These are phyloP conservation scores for Pseudomyrmex concolor DNA, from an alignment of 1,140 invertebrate genomes.

Conservation along the genomic window DNA sequence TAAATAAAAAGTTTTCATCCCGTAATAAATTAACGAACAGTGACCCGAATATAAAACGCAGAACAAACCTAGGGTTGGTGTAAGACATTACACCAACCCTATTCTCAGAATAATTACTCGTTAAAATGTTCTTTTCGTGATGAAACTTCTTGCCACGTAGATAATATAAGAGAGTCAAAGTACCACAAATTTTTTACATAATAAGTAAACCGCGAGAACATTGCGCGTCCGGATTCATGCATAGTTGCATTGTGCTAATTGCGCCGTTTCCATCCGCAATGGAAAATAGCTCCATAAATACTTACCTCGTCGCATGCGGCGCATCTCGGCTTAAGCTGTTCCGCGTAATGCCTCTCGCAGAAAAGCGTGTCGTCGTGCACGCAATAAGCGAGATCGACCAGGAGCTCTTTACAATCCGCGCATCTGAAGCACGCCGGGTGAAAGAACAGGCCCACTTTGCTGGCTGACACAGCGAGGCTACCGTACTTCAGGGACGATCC, in stretches of 20 bases:
- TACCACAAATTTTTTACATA: not conserved
- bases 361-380: slow-evolving; percentile 93
- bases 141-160: not conserved
- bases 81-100: too few species aligned
- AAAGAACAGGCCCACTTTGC: slow-evolving; percentile 90
- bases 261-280: slow-evolving; percentile 1
- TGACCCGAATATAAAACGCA: too few species aligned
- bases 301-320: slow-evolving; percentile 97
- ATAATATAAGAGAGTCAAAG: not conserved
- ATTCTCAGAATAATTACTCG: too few species aligned
- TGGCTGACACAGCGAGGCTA: slow-evolving; percentile 89
- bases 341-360: slow-evolving; percentile 97
- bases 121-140: not conserved
- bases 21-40: too few species aligned
- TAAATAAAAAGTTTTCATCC: too few species aligned
- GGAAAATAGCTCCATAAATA: not conserved
- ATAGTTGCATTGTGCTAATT: not conserved
- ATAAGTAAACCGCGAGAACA: not conserved
- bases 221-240: not conserved
- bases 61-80: too few species aligned
- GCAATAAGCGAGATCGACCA: slow-evolving; percentile 97
- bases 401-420: slow-evolving; percentile 92
- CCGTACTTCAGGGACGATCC: slow-evolving; percentile 87
- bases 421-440: slow-evolving; percentile 96
- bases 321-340: slow-evolving; percentile 96